Conservation (phyloP, 2,888 invertebrate species). For the Bugula neritina region DNA sequence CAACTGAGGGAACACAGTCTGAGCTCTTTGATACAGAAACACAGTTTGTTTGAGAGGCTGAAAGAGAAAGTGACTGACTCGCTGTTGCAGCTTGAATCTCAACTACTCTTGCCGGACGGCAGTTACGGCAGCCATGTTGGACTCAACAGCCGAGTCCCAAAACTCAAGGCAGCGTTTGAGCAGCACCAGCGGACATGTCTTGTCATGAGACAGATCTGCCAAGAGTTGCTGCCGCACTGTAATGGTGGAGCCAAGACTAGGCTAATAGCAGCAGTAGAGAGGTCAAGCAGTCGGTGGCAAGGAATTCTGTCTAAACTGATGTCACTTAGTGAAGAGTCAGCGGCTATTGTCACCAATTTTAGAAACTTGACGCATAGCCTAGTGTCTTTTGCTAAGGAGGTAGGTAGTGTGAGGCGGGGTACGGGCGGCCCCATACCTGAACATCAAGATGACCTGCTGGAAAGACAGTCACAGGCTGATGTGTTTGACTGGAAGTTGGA, state of each 20-base stretch:
- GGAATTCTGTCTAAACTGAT: neutral
- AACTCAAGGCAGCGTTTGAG: slow-evolving; percentile 8
- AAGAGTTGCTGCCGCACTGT: slow-evolving; percentile 7
- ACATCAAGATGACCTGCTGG: slow-evolving; percentile 11
- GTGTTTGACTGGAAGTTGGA: slow-evolving; percentile 1
- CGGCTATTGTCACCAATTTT: neutral
- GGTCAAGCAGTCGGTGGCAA: slow-evolving; percentile 11
- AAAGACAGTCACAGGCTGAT: slow-evolving; percentile 13
- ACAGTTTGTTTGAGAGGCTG: neutral
- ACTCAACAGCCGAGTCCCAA: neutral
- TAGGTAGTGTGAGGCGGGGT: slow-evolving; percentile 6
- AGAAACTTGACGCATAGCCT: neutral
- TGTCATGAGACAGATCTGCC: slow-evolving; percentile 14
- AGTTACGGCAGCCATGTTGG: neutral
- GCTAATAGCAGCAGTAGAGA: neutral
- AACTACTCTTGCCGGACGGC: neutral
- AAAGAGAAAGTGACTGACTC: neutral
- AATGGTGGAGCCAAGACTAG: neutral
- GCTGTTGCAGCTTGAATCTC: neutral
- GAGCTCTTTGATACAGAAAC: neutral
- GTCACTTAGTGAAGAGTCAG: slow-evolving; percentile 10
- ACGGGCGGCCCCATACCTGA: neutral
- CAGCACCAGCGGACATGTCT: slow-evolving; percentile 5
- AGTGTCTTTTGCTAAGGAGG: slow-evolving; percentile 1
- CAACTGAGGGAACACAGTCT: neutral